These are phyloP conservation scores for Musca domestica DNA, from an alignment of 1,140 invertebrate genomes.

Conservation along the genomic window DNA sequence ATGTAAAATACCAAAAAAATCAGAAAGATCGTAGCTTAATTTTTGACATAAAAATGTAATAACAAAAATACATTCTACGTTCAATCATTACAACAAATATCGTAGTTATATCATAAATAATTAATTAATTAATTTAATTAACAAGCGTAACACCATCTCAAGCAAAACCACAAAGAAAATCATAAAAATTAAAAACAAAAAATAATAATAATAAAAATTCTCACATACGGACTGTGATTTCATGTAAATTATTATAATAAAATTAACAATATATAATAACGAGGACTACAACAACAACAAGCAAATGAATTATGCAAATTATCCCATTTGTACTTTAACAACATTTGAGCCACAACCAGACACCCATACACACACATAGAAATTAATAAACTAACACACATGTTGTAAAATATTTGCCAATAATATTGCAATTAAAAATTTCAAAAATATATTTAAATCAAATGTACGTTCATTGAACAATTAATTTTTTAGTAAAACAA, in stretches of 20 bases:
- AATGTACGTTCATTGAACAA: too few relatives aligned
- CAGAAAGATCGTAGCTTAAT: slow-evolving; percentile 6
- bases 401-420: too few relatives aligned
- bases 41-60: slow-evolving; percentile 4
- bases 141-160: slow-evolving; percentile 35
- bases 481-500: too few relatives aligned
- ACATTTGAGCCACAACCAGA: too few relatives aligned
- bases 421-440: too few relatives aligned
- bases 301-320: too few relatives aligned
- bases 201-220: slow-evolving; percentile 36
- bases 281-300: neutral
- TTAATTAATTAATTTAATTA: slow-evolving; percentile 31
- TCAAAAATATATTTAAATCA: too few relatives aligned
- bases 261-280: slow-evolving; percentile 34
- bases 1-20: slow-evolving; percentile 5
- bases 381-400: too few relatives aligned
- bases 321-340: too few relatives aligned
- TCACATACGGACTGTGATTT: slow-evolving; percentile 55
- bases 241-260: slow-evolving; percentile 36
- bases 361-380: too few relatives aligned
- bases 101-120: slow-evolving; percentile 23
- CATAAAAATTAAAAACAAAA: slow-evolving; percentile 32
- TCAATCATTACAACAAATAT: slow-evolving; percentile 16
- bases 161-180: too few relatives aligned
- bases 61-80: slow-evolving; percentile 25